Conservation (phyloP, 2,888 invertebrate genomes). For the Leptopterna dolabrata region DNA sequence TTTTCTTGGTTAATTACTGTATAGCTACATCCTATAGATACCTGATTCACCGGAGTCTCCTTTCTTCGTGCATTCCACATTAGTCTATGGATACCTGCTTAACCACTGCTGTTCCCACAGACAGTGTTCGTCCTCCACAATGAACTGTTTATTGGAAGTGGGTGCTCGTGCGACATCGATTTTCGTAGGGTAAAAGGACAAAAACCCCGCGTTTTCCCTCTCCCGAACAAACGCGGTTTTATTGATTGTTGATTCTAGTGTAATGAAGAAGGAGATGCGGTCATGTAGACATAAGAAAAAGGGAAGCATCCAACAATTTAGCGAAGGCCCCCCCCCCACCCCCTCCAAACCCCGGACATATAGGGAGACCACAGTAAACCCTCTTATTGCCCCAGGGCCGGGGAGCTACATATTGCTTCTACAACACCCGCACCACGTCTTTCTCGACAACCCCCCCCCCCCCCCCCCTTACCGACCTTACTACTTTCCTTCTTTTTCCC, state of each 20-base stretch:
- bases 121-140: too few species aligned
- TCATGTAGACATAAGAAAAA: constrained; percentile 52
- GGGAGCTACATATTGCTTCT: constrained; percentile 50
- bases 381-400: constrained; percentile 49
- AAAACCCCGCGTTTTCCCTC: too few species aligned
- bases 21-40: too few species aligned
- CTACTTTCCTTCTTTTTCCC: neutral
- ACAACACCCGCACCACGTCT: constrained; percentile 38
- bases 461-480: neutral
- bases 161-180: neutral
- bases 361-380: constrained; percentile 49
- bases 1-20: too few species aligned
- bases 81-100: too few species aligned
- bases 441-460: neutral
- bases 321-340: constrained; percentile 48
- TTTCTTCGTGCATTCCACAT: too few species aligned
- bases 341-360: too few species aligned
- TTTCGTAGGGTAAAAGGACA: neutral
- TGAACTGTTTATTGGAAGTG: too few species aligned
- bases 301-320: constrained; percentile 49
- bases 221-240: constrained; percentile 42
- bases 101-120: too few species aligned
- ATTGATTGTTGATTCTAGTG: constrained; percentile 49
- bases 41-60: too few species aligned
- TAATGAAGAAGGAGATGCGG: constrained; percentile 52